These are phyloP conservation scores for Lochmaea crataegi DNA, from an alignment of 2,888 invertebrate species.

Conservation along the genomic window DNA sequence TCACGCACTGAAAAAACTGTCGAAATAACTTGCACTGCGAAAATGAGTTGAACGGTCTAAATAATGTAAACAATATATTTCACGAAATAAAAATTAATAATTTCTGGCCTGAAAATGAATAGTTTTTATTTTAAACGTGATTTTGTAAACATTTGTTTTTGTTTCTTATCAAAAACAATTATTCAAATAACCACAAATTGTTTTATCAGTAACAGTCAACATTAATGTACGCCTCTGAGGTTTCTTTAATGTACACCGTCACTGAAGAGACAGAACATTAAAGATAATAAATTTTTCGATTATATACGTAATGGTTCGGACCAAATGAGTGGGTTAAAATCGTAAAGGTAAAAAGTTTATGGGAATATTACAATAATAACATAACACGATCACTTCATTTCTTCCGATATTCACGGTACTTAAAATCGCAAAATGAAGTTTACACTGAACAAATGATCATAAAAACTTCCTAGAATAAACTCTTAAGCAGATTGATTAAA, in stretches of 20 bases:
- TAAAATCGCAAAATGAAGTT: neutral
- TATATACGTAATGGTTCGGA: slow-evolving; percentile 28
- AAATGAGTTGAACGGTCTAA: no score
- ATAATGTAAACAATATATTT: no score
- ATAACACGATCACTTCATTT: slow-evolving; percentile 12
- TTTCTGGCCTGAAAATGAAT: no score
- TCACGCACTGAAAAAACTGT: no score
- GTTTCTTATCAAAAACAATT: no score
- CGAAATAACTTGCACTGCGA: no score
- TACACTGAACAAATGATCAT: slow-evolving; percentile 2
- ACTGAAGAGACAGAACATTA: neutral
- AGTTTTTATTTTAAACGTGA: no score
- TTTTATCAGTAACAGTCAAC: no score
- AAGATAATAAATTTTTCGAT: slow-evolving; percentile 33
- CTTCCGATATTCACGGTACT: slow-evolving; percentile 3
- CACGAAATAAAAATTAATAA: no score
- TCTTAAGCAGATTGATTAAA: slow-evolving; percentile 1
- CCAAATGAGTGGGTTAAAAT: slow-evolving; percentile 19
- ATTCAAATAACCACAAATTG: no score
- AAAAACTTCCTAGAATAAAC: slow-evolving; percentile 1
- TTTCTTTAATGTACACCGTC: neutral
- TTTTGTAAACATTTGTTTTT: no score
- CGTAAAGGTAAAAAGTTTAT: slow-evolving; percentile 21
- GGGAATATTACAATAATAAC: slow-evolving; percentile 15
- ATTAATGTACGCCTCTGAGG: slow-evolving; percentile 1